Conservation (phyloP, 2,113 vertebrate species). For the Neoarius graeffei region DNA sequence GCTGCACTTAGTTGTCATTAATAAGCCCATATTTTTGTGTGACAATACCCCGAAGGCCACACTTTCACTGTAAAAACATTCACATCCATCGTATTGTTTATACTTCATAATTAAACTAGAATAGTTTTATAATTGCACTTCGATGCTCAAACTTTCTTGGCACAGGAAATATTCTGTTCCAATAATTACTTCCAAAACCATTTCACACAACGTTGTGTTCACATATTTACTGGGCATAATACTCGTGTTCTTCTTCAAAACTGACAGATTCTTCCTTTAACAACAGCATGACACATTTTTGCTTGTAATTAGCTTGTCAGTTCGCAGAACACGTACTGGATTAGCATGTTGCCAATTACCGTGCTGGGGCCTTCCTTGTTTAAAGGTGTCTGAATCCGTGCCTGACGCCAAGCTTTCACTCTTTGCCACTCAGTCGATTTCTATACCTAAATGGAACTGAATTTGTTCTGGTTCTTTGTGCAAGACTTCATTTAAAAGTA, state of each 20-base stretch:
- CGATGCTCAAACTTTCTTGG: background rate
- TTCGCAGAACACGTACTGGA: constrained; percentile 30
- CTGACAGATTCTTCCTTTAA: background rate
- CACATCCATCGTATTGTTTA: background rate
- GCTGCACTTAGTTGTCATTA: background rate
- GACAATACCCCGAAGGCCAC: background rate
- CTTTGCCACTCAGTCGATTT: constrained; percentile 1
- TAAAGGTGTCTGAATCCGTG: constrained; percentile 43
- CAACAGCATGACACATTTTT: background rate
- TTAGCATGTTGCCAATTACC: constrained; percentile 32
- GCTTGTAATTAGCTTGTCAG: constrained; percentile 41
- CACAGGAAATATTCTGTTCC: background rate
- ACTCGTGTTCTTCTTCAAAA: background rate
- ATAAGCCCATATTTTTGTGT: background rate
- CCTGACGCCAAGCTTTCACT: constrained; percentile 35
- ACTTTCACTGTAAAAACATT: background rate
- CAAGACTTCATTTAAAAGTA: background rate
- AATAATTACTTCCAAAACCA: background rate
- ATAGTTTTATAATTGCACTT: background rate
- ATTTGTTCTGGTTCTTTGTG: background rate
- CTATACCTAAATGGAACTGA: background rate
- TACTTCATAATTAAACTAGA: background rate
- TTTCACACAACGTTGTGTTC: background rate
- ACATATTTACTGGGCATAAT: background rate
- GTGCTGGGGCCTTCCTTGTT: constrained; percentile 43